Evolutionary conservation across 1,140 invertebrate genomes (phyloP), one percentile per base, ranked within the genome.

Genomic region (Leptinotarsa defecta): DNA sequence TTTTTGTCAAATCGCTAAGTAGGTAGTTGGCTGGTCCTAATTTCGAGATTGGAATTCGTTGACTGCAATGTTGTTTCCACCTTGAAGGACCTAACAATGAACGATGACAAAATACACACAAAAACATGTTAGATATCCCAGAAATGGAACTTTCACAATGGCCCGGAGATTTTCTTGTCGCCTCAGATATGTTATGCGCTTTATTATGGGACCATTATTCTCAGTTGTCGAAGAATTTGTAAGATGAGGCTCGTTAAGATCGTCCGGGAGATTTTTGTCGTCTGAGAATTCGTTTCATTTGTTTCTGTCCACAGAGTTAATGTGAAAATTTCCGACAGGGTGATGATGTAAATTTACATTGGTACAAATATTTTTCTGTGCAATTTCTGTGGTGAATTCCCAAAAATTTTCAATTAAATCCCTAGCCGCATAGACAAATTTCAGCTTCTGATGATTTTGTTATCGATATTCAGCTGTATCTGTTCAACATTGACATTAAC

Each of bases 1-100:
- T 78, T 76, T 74, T 71, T 76, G 77, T 78, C 77, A 78, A 77
- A 74, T 74, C 70, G 69, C 73, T 78, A 78, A 78, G 75, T 78
- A 78, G 75, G 48, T 71, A 67, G 72, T 49, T 48, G 52, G 52
- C 3, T 48, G 52, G 52, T 57, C 52, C 48, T 52, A 71, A 62
- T 71, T 71, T 49, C 61, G 22, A 57, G 70, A 27, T 71, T 61
- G 22, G 22, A 57, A 57, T 57, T 57, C 52, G 52, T 17, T 19
- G 52, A 57, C 52, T 57, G 65, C 24, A 68, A 68, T 68, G 65
- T 68, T 27, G 17, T 68, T 68, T 68, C 65, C 65, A 68, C 65
- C 65, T 68, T 68, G 65, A 17, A 57, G 52, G n/a, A 15, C 52
- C 15, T 13, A 19, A 43, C 65, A 34, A 24, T 68, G 27, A 68